These are phyloP conservation scores for Nannobrachium achirus DNA, from an alignment of 2,113 vertebrate species.

Conservation along the genomic window DNA sequence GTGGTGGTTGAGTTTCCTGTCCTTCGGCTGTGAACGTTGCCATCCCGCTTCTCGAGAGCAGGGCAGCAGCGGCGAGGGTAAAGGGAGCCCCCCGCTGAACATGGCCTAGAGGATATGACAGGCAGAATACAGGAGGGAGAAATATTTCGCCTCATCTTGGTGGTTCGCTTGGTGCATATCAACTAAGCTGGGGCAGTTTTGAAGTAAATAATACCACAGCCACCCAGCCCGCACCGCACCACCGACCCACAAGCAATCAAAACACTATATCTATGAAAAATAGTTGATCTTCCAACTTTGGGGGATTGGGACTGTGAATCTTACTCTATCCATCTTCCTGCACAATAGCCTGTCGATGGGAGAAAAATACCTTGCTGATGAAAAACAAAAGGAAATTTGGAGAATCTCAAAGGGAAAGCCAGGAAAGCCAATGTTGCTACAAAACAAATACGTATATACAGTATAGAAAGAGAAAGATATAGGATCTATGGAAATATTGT, in stretches of 20 bases:
- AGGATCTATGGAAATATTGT: too few species aligned
- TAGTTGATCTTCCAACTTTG: slow-evolving; percentile 26
- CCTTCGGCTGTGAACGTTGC: slow-evolving; percentile 37
- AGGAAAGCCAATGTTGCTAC: too few species aligned
- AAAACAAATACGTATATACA: too few species aligned
- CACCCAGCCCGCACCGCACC: slow-evolving; percentile 1
- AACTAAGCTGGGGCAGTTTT: slow-evolving; percentile 53
- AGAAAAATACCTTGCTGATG: slow-evolving; percentile 41
- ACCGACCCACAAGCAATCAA: slow-evolving; percentile 67
- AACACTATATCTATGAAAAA: slow-evolving; percentile 76
- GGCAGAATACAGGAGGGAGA: slow-evolving; percentile 32
- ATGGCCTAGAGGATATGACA: slow-evolving; percentile 28
- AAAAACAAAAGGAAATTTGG: slow-evolving; percentile 10
- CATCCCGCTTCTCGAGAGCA: slow-evolving; percentile 15
- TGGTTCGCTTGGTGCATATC: slow-evolving; percentile 56
- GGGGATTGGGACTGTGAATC: too few species aligned
- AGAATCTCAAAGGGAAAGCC: too few species aligned
- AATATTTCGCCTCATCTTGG: slow-evolving; percentile 58
- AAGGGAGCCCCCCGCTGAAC: slow-evolving; percentile 31
- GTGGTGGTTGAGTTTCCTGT: slow-evolving; percentile 29
- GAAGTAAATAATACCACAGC: slow-evolving; percentile 74
- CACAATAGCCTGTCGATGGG: slow-evolving; percentile 36
- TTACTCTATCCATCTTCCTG: slow-evolving; percentile 34
- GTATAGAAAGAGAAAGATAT: too few species aligned
- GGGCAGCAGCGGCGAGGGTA: slow-evolving; percentile 20